Evolutionary conservation across 2,888 invertebrate genomes (phyloP), one percentile per base, ranked within the genome.

Genomic region (Pseudococcus jackbeardsleyi): DNA sequence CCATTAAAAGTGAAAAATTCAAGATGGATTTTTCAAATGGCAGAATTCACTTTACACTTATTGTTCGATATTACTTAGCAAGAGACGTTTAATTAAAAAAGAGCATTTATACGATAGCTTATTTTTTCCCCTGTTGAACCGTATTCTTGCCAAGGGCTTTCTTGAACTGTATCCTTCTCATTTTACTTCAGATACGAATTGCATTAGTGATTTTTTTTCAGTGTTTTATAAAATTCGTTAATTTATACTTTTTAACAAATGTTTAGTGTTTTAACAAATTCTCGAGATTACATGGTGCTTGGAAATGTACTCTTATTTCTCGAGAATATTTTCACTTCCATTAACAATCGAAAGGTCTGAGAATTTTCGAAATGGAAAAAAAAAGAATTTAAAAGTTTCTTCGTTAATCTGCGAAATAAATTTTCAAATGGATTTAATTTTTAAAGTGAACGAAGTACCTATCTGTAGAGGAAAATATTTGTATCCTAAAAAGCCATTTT

Each of bases 151-250:
- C 12, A 7, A 22, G 19, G 64, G 64, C 64, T 22, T 7, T 77
- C 33, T 77, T 11, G 15, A 77, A 77, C 64, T 64, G 64, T 22
- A 64, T 64, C 22, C 22, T 50, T 50, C 17, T 64, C 22, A 22
- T 64, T 64, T 64, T 12, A 64, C 64, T 64, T 64, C 64, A 22
- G 64, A 64, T 9, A 64, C 19, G 64, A 77, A 77, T 39, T 77
- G 77, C 77, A 77, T 77, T 77, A 77, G 77, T 77, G 77, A 77
- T 77, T 77, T 77, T 33, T 77, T 77, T 77, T 26, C 39, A 11
- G 39, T 33, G 17, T 26, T 26, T 33, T 19, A 33, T 17, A 77
- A 77, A 77, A 77, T 15, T 3, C 22, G 8, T 22, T 64, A 64
- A 64, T 64, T 64, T 22, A 22, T 22, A 64, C 64, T 19, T 64